Percentiles rank a stretch among this genome's conserved stretches.
These are phyloP conservation scores for Seira musarum DNA, from an alignment of 2,888 invertebrate genomes.

Conservation along the genomic window DNA sequence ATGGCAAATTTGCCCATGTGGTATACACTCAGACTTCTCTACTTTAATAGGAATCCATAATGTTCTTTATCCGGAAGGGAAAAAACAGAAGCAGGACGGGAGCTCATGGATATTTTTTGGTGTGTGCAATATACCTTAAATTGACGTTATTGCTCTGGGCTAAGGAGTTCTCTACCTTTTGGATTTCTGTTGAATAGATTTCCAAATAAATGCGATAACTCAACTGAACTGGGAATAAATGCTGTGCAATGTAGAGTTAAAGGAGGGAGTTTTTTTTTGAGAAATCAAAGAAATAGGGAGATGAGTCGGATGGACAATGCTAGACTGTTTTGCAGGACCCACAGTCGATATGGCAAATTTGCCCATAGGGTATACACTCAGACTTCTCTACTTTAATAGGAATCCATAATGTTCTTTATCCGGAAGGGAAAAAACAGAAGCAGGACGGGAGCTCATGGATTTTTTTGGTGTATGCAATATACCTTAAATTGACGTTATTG, in stretches of 20 bases:
- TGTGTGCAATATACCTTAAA: constrained; percentile 50
- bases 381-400: too few species aligned
- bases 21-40: too few species aligned
- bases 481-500: constrained; percentile 51
- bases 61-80: constrained; percentile 29
- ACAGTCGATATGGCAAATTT: constrained; percentile 31
- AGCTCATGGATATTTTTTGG: too few species aligned
- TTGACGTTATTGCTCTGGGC: constrained; percentile 55
- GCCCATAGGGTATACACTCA: constrained; percentile 44
- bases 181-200: constrained; percentile 59
- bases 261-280: background rate
- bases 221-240: constrained; percentile 25
- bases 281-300: constrained; percentile 11
- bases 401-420: too few species aligned
- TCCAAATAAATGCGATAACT: constrained; percentile 50
- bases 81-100: too few species aligned
- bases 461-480: too few species aligned
- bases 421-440: constrained; percentile 40
- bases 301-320: constrained; percentile 44
- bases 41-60: background rate
- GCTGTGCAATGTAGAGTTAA: too few species aligned
- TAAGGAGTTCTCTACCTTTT: too few species aligned
- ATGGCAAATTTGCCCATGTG: constrained; percentile 44
- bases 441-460: too few species aligned
- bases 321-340: too few species aligned